Evolutionary conservation across 2,113 vertebrate genomes (phyloP).

Genomic region (Ctenodactylus gundi): DNA sequence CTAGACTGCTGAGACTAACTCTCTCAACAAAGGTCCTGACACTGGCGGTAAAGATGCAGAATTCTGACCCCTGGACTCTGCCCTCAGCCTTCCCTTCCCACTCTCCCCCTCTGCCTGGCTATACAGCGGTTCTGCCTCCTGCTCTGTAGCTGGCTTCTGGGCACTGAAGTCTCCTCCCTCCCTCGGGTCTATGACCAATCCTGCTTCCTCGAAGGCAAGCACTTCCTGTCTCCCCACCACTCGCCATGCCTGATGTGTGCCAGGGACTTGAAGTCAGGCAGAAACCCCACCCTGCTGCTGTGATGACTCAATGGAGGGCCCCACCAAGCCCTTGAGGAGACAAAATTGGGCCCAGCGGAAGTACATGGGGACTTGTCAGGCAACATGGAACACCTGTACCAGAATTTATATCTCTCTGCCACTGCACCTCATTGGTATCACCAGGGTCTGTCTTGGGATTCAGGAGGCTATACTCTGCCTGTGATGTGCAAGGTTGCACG

Average conservation of each 20-base stretch:
- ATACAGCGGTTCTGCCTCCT: not conserved
- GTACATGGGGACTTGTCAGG: not conserved
- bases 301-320: no score
- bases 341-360: no score
- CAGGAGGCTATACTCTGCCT: not conserved
- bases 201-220: not conserved
- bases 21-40: not conserved
- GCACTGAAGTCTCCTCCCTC: not conserved
- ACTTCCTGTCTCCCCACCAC: not conserved
- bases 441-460: not conserved
- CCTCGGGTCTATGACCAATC: not conserved
- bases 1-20: accelerated
- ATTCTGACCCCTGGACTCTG: not conserved
- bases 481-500: not conserved
- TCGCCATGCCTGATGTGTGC: no score
- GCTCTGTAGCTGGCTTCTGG: not conserved
- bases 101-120: no score
- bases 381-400: not conserved
- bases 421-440: no score
- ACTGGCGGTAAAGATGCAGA: no score
- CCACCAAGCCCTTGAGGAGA: no score
- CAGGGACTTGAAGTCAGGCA: not conserved
- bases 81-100: not conserved
- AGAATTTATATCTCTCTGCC: not conserved
- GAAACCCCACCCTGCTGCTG: no score